Evolutionary conservation across 2,888 invertebrate genomes (phyloP).

Genomic region (Aethes cnicana): DNA sequence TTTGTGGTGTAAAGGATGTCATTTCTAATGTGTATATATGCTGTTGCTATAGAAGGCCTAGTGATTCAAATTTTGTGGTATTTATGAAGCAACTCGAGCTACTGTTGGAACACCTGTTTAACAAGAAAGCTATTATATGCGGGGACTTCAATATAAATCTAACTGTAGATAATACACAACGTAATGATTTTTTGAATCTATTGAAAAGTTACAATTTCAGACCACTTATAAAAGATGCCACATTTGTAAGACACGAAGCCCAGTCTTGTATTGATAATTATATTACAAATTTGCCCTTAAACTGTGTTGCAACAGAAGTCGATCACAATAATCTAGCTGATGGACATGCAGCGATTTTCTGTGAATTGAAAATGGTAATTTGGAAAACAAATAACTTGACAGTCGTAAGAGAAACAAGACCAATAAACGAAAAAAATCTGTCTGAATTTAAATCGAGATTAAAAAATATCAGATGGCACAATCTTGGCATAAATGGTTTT

Average conservation of each 20-base stretch:
- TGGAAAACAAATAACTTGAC: background rate
- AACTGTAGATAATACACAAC: no score
- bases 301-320: background rate
- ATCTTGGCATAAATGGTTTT: background rate
- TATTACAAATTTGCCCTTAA: background rate
- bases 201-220: background rate
- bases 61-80: background rate
- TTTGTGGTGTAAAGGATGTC: constrained; percentile 9
- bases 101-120: background rate
- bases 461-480: background rate
- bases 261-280: constrained; percentile 12
- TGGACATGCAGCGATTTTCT: constrained; percentile 10
- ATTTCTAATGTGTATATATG: background rate
- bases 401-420: background rate
- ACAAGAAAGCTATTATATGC: no score
- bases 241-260: background rate
- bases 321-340: constrained; percentile 11
- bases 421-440: background rate
- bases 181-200: background rate
- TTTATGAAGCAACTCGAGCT: background rate
- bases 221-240: background rate
- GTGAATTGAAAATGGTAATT: background rate
- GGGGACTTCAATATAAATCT: no score
- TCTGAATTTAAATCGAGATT: background rate
- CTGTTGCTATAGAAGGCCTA: constrained; percentile 6